Percentiles rank a stretch among this genome's conserved stretches.
Conservation (phyloP, 2,888 invertebrate genomes). For the Homarus gammarus region DNA sequence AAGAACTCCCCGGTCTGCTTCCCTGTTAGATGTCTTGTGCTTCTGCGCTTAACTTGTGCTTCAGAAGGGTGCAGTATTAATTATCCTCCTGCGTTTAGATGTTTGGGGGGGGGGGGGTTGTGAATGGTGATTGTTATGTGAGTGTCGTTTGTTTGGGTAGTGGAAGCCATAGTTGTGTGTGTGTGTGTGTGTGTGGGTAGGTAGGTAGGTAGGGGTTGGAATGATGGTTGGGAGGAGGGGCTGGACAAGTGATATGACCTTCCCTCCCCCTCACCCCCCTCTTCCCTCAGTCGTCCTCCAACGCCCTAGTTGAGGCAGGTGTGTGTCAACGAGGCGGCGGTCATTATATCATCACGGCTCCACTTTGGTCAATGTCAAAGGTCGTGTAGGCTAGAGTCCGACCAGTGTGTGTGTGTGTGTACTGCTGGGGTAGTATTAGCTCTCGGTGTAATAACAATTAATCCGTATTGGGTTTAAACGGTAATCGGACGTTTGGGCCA, state of each 20-base stretch:
- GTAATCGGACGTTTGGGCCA: too few species aligned
- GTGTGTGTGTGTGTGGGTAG: neutral
- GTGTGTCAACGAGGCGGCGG: neutral
- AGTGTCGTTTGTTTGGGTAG: neutral
- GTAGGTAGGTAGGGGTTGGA: neutral
- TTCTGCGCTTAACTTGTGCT: too few species aligned
- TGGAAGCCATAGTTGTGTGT: neutral
- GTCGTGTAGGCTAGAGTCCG: too few species aligned
- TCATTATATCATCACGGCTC: neutral
- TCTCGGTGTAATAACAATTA: too few species aligned
- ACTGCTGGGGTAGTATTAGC: too few species aligned
- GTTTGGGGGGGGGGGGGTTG: too few species aligned
- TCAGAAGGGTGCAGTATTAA: too few species aligned
- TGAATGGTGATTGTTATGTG: neutral
- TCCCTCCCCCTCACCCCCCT: neutral
- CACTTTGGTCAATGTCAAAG: conserved; percentile 3
- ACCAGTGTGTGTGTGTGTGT: too few species aligned
- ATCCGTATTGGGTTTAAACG: too few species aligned
- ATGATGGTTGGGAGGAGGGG: neutral
- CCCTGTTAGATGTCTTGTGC: too few species aligned
- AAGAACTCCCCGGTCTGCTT: too few species aligned
- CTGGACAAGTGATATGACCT: conserved; percentile 3
- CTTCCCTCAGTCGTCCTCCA: neutral
- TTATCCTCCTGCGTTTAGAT: too few species aligned
- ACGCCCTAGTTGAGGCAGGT: conserved; percentile 14